Percentiles rank a stretch among this genome's conserved stretches.
phyloP scores from a whole-genome alignment of 2,113 vertebrate species.

The Porphyrio hochstetteri region DNA sequence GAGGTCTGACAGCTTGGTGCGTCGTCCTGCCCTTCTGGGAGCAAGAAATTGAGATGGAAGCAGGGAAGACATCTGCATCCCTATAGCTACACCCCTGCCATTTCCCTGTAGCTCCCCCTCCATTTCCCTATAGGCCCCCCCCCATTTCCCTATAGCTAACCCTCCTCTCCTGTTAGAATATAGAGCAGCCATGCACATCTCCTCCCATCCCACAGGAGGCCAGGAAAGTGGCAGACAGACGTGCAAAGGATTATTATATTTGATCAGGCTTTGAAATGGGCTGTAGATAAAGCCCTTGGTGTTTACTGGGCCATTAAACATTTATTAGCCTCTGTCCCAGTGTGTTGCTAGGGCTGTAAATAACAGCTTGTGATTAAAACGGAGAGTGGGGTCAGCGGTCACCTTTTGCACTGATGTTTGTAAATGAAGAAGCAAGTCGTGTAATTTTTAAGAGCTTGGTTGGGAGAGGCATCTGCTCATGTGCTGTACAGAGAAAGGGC shows the following conservation, averaged over 20 bases:
- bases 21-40: background rate
- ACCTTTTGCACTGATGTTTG: background rate
- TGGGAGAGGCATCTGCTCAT: background rate
- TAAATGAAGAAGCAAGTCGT: background rate
- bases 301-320: constrained; percentile 27
- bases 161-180: background rate
- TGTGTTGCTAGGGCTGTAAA: background rate
- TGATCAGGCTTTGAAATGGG: constrained; percentile 22
- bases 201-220: background rate
- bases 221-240: background rate
- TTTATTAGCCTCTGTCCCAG: constrained; percentile 14
- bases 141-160: background rate
- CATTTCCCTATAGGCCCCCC: background rate
- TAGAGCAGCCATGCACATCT: background rate
- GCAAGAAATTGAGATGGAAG: background rate
- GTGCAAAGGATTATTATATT: constrained; percentile 4
- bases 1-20: background rate
- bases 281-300: constrained; percentile 22
- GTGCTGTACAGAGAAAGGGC: background rate
- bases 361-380: background rate
- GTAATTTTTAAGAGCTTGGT: background rate
- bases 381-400: background rate
- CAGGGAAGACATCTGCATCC: background rate
- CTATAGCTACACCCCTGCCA: background rate
- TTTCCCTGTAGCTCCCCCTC: too few species aligned